These are phyloP conservation scores for Pteropus rufus DNA, from an alignment of 2,797 vertebrate species.

Conservation along the genomic window DNA sequence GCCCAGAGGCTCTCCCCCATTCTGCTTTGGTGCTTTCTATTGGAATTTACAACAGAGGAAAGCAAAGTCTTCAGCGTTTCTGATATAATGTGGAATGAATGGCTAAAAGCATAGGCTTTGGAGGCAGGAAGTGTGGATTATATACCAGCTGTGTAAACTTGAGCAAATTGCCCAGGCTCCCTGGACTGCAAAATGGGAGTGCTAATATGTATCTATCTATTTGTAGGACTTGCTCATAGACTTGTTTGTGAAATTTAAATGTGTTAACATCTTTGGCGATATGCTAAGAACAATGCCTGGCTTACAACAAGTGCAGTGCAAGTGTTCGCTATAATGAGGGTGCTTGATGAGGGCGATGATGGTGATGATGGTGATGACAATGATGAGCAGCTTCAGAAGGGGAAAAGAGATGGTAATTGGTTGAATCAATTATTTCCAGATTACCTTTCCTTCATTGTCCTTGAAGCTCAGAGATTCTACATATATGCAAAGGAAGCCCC, in stretches of 20 bases:
- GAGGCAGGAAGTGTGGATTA: not conserved
- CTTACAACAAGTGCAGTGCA: not conserved
- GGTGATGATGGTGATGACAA: not conserved
- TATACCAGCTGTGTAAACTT: not conserved
- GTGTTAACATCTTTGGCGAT: not conserved
- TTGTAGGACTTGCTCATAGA: not conserved
- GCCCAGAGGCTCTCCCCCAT: not conserved
- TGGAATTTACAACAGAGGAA: not conserved
- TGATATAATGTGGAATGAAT: not conserved
- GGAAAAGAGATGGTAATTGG: not conserved
- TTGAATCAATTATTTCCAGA: not conserved
- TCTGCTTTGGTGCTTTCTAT: not conserved
- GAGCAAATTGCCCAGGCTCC: not conserved
- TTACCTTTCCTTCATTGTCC: not conserved
- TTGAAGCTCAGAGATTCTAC: not conserved
- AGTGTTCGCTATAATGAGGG: not conserved
- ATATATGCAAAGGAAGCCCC: not conserved
- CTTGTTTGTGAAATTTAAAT: not conserved
- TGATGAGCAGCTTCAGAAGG: not conserved
- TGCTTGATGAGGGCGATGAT: not conserved
- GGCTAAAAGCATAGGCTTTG: not conserved
- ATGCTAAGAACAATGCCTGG: not conserved
- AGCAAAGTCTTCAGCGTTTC: not conserved
- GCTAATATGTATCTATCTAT: not conserved
- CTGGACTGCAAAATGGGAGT: not conserved